These are phyloP conservation scores for Calonectris borealis DNA, from an alignment of 2,113 vertebrate genomes.

Conservation along the genomic window DNA sequence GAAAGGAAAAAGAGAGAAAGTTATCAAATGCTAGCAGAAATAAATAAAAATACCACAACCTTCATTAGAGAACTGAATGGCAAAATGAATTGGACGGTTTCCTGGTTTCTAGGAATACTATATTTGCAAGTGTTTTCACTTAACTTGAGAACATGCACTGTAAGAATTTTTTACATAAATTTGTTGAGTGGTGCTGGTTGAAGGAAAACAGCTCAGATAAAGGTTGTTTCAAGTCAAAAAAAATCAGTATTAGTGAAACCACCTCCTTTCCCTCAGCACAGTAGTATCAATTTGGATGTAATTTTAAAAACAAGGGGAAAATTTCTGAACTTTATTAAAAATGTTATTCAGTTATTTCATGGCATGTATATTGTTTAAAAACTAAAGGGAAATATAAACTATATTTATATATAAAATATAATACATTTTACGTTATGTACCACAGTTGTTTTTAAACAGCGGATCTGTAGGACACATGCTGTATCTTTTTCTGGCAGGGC, in stretches of 20 bases:
- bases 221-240: background rate
- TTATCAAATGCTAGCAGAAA: background rate
- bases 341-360: background rate
- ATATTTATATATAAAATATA: background rate
- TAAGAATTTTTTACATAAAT: background rate
- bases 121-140: constrained; percentile 33
- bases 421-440: background rate
- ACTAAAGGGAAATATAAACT: background rate
- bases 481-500: background rate
- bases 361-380: background rate
- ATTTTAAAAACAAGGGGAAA: background rate
- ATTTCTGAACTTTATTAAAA: background rate
- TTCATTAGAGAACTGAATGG: background rate
- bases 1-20: background rate
- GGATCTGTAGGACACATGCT: background rate
- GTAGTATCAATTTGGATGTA: background rate
- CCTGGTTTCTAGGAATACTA: background rate
- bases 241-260: background rate
- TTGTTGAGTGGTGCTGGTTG: background rate
- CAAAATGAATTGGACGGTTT: background rate
- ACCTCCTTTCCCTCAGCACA: background rate
- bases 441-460: background rate
- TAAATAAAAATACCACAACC: background rate
- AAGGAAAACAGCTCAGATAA: background rate
- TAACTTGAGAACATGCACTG: background rate